Evolutionary conservation across 2,888 invertebrate genomes (phyloP).

Genomic region (Patella ulyssiponensis): DNA sequence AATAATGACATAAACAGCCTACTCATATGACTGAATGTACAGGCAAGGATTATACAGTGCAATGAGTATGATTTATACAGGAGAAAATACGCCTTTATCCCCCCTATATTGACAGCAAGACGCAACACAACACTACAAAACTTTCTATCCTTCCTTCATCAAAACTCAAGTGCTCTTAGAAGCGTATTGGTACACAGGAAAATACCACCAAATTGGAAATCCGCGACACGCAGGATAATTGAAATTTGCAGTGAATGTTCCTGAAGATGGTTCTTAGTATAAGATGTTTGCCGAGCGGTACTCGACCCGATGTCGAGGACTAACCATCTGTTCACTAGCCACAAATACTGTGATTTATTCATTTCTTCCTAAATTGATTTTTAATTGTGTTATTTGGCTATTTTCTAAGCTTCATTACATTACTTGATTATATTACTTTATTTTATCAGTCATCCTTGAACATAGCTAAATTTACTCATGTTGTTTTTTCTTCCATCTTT

Average conservation of each 20-base stretch:
- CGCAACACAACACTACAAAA: background rate
- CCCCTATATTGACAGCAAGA: background rate
- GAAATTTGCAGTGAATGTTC: conserved; percentile 8
- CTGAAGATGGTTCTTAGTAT: background rate
- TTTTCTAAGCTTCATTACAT: background rate
- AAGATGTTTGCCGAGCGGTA: conserved; percentile 7
- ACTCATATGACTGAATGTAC: background rate
- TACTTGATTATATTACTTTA: background rate
- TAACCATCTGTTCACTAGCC: background rate
- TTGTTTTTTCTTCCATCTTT: background rate
- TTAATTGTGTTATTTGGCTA: background rate
- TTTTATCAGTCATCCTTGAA: background rate
- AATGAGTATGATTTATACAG: background rate
- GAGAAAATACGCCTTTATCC: conserved; percentile 1
- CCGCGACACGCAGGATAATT: background rate
- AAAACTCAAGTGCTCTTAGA: background rate
- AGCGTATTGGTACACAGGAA: background rate
- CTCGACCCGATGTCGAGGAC: background rate
- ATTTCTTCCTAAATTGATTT: background rate
- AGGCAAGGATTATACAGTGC: background rate
- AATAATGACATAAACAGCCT: background rate
- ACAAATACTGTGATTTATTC: conserved; percentile 1
- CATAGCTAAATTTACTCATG: background rate
- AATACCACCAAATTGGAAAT: background rate
- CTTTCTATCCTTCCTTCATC: background rate